These are phyloP conservation scores for Steromphala cineraria DNA, from an alignment of 2,888 invertebrate species.

Conservation along the genomic window DNA sequence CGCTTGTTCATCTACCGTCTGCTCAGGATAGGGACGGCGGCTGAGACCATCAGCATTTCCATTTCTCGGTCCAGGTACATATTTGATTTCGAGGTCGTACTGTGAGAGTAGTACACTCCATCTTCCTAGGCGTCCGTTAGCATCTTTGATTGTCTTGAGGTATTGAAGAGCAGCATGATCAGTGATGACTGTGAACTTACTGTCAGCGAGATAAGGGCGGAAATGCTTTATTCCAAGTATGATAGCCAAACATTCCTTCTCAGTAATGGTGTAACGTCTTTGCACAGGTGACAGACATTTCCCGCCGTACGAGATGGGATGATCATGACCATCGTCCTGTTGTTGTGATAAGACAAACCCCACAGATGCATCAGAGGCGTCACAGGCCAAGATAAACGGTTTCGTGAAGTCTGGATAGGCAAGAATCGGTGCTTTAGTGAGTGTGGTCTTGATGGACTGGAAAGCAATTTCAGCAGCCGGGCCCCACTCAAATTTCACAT, in stretches of 20 bases:
- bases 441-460: constrained; percentile 25
- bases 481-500: constrained; percentile 38
- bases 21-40: constrained; percentile 21
- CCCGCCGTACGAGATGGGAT: constrained; percentile 42
- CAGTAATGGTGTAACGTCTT: constrained; percentile 34
- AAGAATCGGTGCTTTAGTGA: constrained; percentile 38
- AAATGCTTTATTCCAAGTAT: constrained; percentile 41
- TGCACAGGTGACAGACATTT: constrained; percentile 33
- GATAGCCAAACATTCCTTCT: constrained; percentile 42
- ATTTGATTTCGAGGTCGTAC: constrained; percentile 17
- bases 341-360: constrained; percentile 37
- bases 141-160: constrained; percentile 37
- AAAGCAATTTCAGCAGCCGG: constrained; percentile 35
- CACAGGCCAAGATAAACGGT: constrained; percentile 33
- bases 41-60: constrained; percentile 33
- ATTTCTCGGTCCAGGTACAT: constrained; percentile 25
- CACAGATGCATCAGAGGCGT: constrained; percentile 38
- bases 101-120: constrained; percentile 27
- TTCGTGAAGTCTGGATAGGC: constrained; percentile 38
- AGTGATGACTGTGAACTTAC: constrained; percentile 39
- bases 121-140: constrained; percentile 27
- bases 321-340: constrained; percentile 29
- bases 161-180: constrained; percentile 43
- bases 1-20: not conserved
- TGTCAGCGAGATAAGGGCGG: constrained; percentile 36